These are phyloP conservation scores for Chymomyza caudatula DNA, from an alignment of 2,888 invertebrate genomes.

Conservation along the genomic window DNA sequence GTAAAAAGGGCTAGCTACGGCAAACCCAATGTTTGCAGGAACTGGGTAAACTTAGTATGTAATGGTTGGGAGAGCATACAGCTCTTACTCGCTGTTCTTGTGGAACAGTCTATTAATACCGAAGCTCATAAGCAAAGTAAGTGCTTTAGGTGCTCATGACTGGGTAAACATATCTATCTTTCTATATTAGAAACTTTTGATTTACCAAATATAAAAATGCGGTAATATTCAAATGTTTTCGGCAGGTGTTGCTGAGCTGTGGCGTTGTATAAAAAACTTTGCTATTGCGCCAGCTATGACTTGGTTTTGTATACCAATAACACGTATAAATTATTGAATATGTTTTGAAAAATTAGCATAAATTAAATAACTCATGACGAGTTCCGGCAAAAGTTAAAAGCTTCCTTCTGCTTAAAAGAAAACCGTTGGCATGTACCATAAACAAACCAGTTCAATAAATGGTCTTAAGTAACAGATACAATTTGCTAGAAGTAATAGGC, in stretches of 20 bases:
- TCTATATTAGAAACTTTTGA: no score
- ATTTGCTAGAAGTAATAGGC: not conserved
- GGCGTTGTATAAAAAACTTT: not conserved
- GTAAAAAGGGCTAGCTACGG: no score
- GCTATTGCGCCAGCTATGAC: not conserved
- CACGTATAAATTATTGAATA: no score
- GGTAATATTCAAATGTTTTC: not conserved
- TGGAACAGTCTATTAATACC: no score
- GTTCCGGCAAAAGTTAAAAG: slow-evolving; percentile 49
- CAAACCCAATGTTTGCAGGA: no score
- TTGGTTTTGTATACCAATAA: not conserved
- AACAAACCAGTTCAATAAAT: slow-evolving; percentile 24
- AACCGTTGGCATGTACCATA: not conserved
- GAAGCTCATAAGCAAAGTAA: no score
- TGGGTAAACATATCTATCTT: no score
- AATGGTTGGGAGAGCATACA: no score
- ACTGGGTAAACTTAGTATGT: no score
- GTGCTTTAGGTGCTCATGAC: no score
- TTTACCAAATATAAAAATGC: not conserved
- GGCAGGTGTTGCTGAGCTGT: no score
- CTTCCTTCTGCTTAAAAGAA: slow-evolving; percentile 52
- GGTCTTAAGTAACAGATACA: not conserved
- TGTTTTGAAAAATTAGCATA: slow-evolving; percentile 30
- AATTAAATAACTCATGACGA: slow-evolving; percentile 39
- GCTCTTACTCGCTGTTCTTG: no score